These are phyloP conservation scores for Sternotherus odoratus DNA, from an alignment of 2,797 vertebrate species.

Conservation along the genomic window DNA sequence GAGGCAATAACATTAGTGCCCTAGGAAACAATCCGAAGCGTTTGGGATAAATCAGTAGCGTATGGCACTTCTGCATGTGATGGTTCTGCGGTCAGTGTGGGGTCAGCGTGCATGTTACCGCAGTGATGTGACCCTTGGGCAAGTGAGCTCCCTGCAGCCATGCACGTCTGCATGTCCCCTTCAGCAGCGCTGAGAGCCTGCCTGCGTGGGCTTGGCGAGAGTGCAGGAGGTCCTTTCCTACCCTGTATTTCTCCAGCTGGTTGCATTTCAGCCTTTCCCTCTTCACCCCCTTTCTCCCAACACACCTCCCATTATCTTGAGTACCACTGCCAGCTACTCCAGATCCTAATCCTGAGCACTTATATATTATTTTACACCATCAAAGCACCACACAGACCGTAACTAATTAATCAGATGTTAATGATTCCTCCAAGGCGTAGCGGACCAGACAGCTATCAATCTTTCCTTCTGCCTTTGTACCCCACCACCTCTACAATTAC, in stretches of 20 bases:
- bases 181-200: background rate
- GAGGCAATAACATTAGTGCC: background rate
- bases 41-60: too few species aligned
- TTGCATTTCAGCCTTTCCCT: background rate
- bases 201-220: background rate
- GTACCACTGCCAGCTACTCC: background rate
- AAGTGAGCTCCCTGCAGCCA: background rate
- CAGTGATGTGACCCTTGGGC: background rate
- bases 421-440: slow-evolving; percentile 70
- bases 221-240: rapidly evolving
- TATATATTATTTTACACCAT: slow-evolving; percentile 9
- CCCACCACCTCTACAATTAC: slow-evolving; percentile 67
- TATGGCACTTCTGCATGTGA: background rate
- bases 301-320: background rate
- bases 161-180: too few species aligned
- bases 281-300: background rate
- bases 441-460: slow-evolving; percentile 69
- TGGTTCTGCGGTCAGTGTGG: background rate
- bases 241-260: background rate
- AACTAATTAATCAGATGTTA: slow-evolving; percentile 74
- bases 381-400: slow-evolving; percentile 34
- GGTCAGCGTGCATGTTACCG: background rate
- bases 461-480: slow-evolving; percentile 35
- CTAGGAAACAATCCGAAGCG: background rate
- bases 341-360: slow-evolving; percentile 13